Conservation (phyloP, 2,797 vertebrate genomes). For the Babyrousa celebensis region DNA sequence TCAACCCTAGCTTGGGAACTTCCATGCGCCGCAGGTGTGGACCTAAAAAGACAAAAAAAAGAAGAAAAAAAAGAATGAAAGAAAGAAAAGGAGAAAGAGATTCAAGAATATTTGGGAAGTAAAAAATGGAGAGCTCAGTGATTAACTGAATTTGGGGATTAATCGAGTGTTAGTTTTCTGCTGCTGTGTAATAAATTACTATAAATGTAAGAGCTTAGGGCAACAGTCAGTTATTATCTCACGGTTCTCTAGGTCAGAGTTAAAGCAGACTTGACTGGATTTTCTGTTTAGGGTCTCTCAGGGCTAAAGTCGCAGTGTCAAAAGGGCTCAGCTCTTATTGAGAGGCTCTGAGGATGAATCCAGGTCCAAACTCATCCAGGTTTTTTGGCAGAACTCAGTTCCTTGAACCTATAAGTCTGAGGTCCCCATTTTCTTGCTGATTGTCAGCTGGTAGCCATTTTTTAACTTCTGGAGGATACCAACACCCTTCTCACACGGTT, state of each 20-base stretch:
- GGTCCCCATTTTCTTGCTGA: neutral
- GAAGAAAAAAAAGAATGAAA: too few species aligned
- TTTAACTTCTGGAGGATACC: slow-evolving; percentile 13
- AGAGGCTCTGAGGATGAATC: neutral
- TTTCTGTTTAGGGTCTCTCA: neutral
- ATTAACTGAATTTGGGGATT: neutral
- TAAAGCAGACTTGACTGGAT: neutral
- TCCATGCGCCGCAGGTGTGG: too few species aligned
- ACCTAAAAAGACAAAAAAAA: too few species aligned
- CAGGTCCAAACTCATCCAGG: neutral
- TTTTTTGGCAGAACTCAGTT: slow-evolving; percentile 45
- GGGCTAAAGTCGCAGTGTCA: neutral
- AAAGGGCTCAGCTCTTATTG: neutral
- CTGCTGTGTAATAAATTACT: neutral
- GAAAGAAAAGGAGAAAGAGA: neutral
- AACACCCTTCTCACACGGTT: neutral
- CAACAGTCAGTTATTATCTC: slow-evolving; percentile 4
- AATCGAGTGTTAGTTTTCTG: slow-evolving; percentile 42
- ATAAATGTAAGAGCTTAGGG: neutral
- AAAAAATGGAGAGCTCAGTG: neutral
- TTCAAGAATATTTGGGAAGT: slow-evolving; percentile 16
- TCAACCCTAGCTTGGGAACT: too few species aligned
- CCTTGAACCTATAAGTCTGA: neutral
- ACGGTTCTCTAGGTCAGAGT: slow-evolving; percentile 3
- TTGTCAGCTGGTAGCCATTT: slow-evolving; percentile 25